These are phyloP conservation scores for Rhizomys pruinosus DNA, from an alignment of 2,113 vertebrate species.

Conservation along the genomic window DNA sequence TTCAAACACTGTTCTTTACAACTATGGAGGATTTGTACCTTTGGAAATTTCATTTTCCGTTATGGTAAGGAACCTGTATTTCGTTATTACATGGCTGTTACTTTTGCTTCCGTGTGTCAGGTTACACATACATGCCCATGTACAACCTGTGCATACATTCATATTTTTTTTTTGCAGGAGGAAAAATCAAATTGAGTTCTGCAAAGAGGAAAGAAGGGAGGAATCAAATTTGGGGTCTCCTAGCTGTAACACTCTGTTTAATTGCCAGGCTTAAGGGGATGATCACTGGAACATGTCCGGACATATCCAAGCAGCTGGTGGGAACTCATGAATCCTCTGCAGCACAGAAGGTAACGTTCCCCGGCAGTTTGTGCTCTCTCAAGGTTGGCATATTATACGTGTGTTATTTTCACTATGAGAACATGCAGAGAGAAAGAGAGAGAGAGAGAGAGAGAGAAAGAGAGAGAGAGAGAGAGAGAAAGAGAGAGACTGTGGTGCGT, in stretches of 20 bases:
- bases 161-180: background rate
- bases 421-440: background rate
- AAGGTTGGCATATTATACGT: background rate
- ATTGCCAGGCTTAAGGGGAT: constrained; percentile 51
- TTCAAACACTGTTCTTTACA: constrained; percentile 25
- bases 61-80: constrained; percentile 20
- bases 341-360: constrained; percentile 67
- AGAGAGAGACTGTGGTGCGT: background rate
- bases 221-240: constrained; percentile 62
- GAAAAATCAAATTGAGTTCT: constrained; percentile 29
- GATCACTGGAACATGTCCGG: constrained; percentile 46
- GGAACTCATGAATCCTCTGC: constrained; percentile 33
- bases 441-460: no score
- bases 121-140: background rate
- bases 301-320: constrained; percentile 32
- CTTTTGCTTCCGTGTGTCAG: background rate
- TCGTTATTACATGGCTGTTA: background rate
- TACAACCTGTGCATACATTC: background rate
- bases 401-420: background rate
- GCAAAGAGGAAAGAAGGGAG: constrained; percentile 9
- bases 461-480: no score
- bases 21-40: background rate
- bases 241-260: constrained; percentile 55
- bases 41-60: constrained; percentile 47
- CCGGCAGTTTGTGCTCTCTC: constrained; percentile 37